Conservation (phyloP, 2,797 vertebrate species). For the Champsocephalus gunnari region DNA sequence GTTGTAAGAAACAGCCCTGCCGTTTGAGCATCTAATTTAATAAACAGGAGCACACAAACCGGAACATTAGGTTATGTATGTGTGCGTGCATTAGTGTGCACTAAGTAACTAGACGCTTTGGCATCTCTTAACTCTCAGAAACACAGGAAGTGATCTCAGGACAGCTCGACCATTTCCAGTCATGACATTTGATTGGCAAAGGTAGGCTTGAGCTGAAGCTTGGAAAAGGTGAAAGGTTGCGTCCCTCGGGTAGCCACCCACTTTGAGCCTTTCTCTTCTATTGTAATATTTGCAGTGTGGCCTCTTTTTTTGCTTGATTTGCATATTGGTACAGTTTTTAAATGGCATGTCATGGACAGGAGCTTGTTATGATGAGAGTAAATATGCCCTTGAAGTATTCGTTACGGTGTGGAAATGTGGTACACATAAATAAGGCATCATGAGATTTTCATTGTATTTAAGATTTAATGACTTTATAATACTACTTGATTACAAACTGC, state of each 20-base stretch:
- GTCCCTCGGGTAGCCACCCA: slow-evolving; percentile 21
- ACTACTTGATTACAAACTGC: slow-evolving; percentile 8
- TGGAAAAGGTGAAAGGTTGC: slow-evolving; percentile 23
- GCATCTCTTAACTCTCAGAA: slow-evolving; percentile 40
- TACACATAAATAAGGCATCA: slow-evolving; percentile 6
- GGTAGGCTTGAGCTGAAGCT: slow-evolving; percentile 41
- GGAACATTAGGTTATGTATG: slow-evolving; percentile 32
- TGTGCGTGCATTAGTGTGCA: background rate
- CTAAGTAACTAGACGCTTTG: no score
- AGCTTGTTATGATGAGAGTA: slow-evolving; percentile 20
- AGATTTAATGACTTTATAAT: slow-evolving; percentile 2
- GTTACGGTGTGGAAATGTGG: background rate
- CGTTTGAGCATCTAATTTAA: slow-evolving; percentile 32
- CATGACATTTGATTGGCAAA: slow-evolving; percentile 66
- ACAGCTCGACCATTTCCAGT: slow-evolving; percentile 52
- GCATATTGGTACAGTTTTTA: slow-evolving; percentile 2
- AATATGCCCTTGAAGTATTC: background rate
- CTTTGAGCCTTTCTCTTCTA: slow-evolving; percentile 17
- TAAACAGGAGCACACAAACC: slow-evolving; percentile 36
- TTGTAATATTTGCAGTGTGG: slow-evolving; percentile 7
- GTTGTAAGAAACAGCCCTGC: slow-evolving; percentile 8
- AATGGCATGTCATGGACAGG: slow-evolving; percentile 21
- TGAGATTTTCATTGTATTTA: slow-evolving; percentile 18
- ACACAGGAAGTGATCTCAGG: slow-evolving; percentile 59
- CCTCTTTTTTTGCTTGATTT: slow-evolving; percentile 27